Percentiles rank a stretch among this genome's conserved stretches.
phyloP scores from a whole-genome alignment of 2,113 vertebrate genomes.

The Bagarius yarrelli region DNA sequence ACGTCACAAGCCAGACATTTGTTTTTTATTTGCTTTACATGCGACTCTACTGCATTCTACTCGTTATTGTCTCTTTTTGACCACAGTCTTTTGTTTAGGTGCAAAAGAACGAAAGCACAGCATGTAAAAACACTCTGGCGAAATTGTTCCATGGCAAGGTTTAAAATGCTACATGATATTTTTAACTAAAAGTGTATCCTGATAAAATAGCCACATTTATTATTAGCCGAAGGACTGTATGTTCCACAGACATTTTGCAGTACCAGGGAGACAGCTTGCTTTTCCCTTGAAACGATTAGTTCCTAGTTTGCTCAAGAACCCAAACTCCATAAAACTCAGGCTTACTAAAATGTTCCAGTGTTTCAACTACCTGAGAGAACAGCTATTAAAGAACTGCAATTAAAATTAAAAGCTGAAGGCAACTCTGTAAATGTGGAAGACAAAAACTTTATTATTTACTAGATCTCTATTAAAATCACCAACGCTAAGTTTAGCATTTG shows the following conservation, averaged over 20 bases:
- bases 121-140: no score
- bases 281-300: neutral
- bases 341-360: conserved; percentile 21
- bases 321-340: conserved; percentile 3
- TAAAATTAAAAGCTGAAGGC: conserved; percentile 12
- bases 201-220: conserved; percentile 18
- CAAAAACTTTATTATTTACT: conserved; percentile 10
- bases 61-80: no score
- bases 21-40: no score
- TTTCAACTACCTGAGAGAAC: conserved; percentile 29
- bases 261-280: neutral
- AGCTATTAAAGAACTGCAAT: conserved; percentile 41
- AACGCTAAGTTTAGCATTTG: conserved; percentile 1
- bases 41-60: no score
- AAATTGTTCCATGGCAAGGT: no score
- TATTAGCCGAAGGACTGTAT: neutral
- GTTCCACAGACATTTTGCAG: conserved; percentile 11
- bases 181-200: neutral
- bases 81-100: no score
- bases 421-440: conserved; percentile 8
- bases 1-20: no score
- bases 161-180: neutral
- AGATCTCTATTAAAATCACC: neutral
- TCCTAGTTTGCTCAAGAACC: conserved; percentile 19
- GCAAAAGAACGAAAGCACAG: no score